Evolutionary conservation across 2,113 vertebrate species (phyloP), one percentile per base, ranked within the genome.

Genomic region (Vulpes lagopus): DNA sequence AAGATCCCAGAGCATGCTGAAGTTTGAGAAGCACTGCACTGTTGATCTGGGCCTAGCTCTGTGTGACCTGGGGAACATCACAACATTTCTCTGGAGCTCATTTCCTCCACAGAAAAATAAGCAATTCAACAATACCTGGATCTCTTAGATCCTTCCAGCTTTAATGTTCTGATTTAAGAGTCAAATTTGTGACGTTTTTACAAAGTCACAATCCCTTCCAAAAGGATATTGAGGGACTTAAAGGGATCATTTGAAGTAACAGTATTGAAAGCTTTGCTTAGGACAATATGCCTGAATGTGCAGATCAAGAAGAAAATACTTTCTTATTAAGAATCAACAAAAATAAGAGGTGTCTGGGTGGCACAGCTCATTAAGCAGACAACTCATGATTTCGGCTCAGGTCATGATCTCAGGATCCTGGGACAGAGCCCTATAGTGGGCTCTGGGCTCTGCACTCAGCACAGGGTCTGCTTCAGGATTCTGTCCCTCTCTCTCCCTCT

Each of bases 131-230:
- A 83, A n/a, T 17, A 64, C 16, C 80, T 7, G 4, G 6, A 30
- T 30, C 55, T 79, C n/a, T 73, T 73, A 90, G 43, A 55, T 87
- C 38, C 57, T 93, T 49, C 23, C 64, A 83, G 80, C 71, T 84
- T 88, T 25, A 84, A 79, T 74, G 23, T 35, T 81, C 59, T 86
- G 32, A 69, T 12, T 89, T 27, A 64, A 82, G 76, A 91, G 53
- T 38, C 35, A 71, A 78, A 85, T 2, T 0, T 64, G n/a, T 49
- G 25, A 53, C 90, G 60, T 84, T 62, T 62, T 49, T 25, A 19
- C 49, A 91, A 62, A 64, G 49, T 9, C 81, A 91, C 79, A 92
- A 90, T 53, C 30, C 64, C 87, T 87, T 79, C n/a, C 25, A 90
- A 90, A 90, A 69, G 5, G 35, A 90, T 11, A 59, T 0, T 17